Base-by-base conservation (phyloP, 2,113 vertebrate genomes). In the Ranitomeya imitator region DNA sequence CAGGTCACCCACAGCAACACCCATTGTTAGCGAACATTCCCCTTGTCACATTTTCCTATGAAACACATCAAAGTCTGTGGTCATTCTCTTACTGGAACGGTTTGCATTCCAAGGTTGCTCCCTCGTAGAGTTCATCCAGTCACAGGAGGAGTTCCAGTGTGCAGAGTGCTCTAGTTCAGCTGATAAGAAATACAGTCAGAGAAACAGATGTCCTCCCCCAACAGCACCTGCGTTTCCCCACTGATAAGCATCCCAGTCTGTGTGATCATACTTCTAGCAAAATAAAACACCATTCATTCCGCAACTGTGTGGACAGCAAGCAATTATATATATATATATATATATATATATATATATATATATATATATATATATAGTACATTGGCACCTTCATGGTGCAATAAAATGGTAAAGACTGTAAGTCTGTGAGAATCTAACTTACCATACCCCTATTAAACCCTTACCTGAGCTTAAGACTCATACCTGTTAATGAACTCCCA, bases 141-240 rank as follows among this genome's bases (percentile, higher is more conserved):
- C 87, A 69, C 60, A 84, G 81, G 59, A 88, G 57, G 21, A 19
- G 81, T 88, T 88, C 81, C 80, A 77, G 57, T 26, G 80, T 45
- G 71, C 79, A 51, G 80, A 84, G 84, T 59, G 60, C 67, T 88
- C 60, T 76, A 45, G 87, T 74, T 78, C 57, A 88, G 71, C 79
- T 88, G 87, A 88, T 83, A 88, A 83, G 87, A 88, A 78, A 83
- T 52, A n/a, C 59, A 84, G 79, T 88, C 16, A 87, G 85, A 67
- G 45, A 83, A 83, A 88, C 45, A 83, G 21, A 26, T 37, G 83
- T 84, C 87, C 86, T 74, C 76, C 77, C 63, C 74, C 76, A 65
- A n/a, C 59, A 67, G 14, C 79, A 45, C 79, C 87, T 88, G 79
- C 16, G 52, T 23, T 83, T 37, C 73, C 52, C 77, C 26, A 45